Percentiles rank a stretch among this genome's conserved stretches.
Conservation (phyloP, 2,113 vertebrate species). For the Mormyrus iriodes region DNA sequence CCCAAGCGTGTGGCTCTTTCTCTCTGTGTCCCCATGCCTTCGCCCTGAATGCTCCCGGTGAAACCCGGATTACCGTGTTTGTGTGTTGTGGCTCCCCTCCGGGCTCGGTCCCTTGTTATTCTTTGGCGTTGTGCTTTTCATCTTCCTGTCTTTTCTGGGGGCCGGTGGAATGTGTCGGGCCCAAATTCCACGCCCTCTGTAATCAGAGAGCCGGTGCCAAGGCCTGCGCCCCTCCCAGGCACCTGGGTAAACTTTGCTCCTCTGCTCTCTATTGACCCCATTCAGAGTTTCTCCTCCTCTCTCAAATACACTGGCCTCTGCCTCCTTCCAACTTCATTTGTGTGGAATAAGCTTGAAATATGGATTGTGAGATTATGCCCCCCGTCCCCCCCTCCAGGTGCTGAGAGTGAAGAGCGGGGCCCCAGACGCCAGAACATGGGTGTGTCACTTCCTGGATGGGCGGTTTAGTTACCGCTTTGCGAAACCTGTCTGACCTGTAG, state of each 20-base stretch:
- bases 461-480: not conserved
- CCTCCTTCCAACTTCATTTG: not conserved
- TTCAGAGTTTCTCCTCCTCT: not conserved
- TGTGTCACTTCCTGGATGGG: not conserved
- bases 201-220: not conserved
- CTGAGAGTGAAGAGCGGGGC: not conserved
- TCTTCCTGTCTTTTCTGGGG: slow-evolving; percentile 38
- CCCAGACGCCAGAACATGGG: not conserved
- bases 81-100: not conserved
- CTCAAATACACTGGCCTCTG: slow-evolving; percentile 27
- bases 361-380: not conserved
- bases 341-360: not conserved
- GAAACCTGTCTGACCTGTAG: slow-evolving; percentile 52
- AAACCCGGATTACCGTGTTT: not conserved
- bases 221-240: slow-evolving; percentile 25
- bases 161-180: slow-evolving; percentile 42
- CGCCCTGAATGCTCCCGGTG: slow-evolving; percentile 13
- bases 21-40: not conserved
- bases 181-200: slow-evolving; percentile 29
- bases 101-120: not conserved
- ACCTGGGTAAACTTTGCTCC: slow-evolving; percentile 39
- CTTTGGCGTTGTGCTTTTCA: slow-evolving; percentile 42
- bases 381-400: no score
- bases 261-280: not conserved
- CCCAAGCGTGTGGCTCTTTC: not conserved